Evolutionary conservation across 2,888 invertebrate species (phyloP), one percentile per base, ranked within the genome.

Genomic region (Entomobrya proxima): DNA sequence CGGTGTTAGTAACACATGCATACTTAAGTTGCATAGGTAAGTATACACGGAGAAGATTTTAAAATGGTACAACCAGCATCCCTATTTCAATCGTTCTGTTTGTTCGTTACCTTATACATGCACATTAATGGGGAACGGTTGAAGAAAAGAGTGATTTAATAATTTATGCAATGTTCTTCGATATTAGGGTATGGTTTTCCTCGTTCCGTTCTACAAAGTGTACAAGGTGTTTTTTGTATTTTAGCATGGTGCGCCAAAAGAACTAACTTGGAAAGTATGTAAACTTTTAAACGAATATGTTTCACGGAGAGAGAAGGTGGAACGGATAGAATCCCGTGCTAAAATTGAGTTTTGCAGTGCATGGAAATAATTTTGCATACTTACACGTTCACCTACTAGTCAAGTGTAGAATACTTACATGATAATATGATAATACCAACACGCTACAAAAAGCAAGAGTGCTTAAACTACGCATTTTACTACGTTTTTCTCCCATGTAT

Each of bases 91-190:
- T 32, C 55, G 27, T 18, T n/a, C 55, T 27, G 52, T 58, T 2
- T 58, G n/a, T 32, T 1, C 32, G n/a, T 32, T 1, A 4, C 15
- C 32, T 21, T 27, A 58, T 32, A 58, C 32, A 61, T 32, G n/a
- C 61, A 11, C 67, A 58, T 58, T 76, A 64, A 77, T 64, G 47
- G 30, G 64, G 61, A 64, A 77, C 44, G 77, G 61, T 47, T 61
- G 58, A 9, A 77, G 61, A 47, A 77, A 50, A 64, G 77, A 64
- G 47, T 77, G 77, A 77, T 77, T 77, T 77, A 77, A 77, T 77
- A 77, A 77, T 64, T 77, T 77, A 77, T 77, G 77, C 18, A 47
- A 64, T 37, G 37, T 35, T 64, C 64, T 64, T 37, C 64, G 11
- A 61, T 50, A 74, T 74, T 76, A 58, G 21, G 77, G n/a, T 27